A percentile compares a stretch with the other conserved stretches of the same genome.
phyloP scores from a whole-genome alignment of 2,797 vertebrate genomes.

The Eospalax fontanierii region DNA sequence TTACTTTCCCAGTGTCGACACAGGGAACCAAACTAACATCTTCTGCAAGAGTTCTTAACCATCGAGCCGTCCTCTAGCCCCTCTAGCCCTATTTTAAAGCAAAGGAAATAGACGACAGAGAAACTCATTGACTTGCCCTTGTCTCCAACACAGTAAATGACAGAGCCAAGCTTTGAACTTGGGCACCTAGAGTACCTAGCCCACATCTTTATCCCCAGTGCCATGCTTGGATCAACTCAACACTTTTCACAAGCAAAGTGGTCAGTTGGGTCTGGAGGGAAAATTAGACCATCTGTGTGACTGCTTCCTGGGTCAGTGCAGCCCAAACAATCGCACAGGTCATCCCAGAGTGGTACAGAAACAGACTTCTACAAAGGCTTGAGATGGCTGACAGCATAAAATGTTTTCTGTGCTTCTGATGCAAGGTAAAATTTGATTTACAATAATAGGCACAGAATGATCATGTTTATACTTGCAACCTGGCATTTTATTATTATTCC shows the following conservation, averaged over 20 bases:
- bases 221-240: conserved; percentile 22
- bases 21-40: background rate
- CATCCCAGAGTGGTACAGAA: conserved; percentile 50
- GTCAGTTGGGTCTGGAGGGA: background rate
- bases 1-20: background rate
- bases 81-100: background rate
- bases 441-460: conserved; percentile 80
- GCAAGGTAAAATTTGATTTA: conserved; percentile 82
- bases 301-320: conserved; percentile 27
- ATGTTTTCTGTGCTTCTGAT: conserved; percentile 71
- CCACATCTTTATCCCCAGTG: background rate
- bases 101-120: background rate
- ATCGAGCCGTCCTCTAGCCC: background rate
- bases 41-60: background rate
- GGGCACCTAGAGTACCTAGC: background rate
- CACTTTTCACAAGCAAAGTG: background rate
- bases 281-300: background rate
- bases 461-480: conserved; percentile 83
- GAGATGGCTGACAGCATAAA: conserved; percentile 48
- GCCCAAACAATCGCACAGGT: conserved; percentile 5
- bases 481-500: conserved; percentile 83
- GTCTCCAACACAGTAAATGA: conserved; percentile 25
- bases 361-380: conserved; percentile 53
- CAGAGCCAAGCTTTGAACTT: background rate
- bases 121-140: background rate